phyloP scores from a whole-genome alignment of 2,797 vertebrate genomes.

The Oreochromis mossambicus region DNA sequence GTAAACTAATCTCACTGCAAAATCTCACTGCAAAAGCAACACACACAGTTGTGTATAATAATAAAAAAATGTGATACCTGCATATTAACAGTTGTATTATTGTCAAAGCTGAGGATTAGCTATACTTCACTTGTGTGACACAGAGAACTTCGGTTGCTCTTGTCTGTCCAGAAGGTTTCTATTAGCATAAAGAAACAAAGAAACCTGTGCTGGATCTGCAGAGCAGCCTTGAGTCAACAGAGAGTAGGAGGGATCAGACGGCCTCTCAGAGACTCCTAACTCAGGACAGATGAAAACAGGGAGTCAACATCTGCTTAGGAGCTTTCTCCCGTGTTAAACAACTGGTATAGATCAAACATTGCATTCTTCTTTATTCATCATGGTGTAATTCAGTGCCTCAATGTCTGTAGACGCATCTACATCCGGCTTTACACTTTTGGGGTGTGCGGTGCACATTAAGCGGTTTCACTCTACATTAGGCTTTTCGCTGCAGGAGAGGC shows the following conservation, averaged over 20 bases:
- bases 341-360: slow-evolving; percentile 4
- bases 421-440: slow-evolving; percentile 29
- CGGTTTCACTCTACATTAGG: slow-evolving; percentile 69
- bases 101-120: not conserved
- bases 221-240: slow-evolving; percentile 67
- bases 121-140: not conserved
- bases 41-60: not conserved
- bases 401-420: slow-evolving; percentile 3
- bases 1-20: not conserved
- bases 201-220: slow-evolving; percentile 39
- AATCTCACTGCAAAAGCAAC: not conserved
- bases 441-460: slow-evolving; percentile 32
- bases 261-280: slow-evolving; percentile 59
- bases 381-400: not conserved
- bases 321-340: not conserved
- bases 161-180: slow-evolving; percentile 63
- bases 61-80: not conserved
- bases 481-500: slow-evolving; percentile 54
- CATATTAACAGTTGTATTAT: not conserved
- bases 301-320: slow-evolving; percentile 44
- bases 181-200: slow-evolving; percentile 66
- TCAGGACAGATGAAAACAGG: slow-evolving; percentile 68
- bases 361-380: slow-evolving; percentile 4
- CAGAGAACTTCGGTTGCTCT: not conserved
- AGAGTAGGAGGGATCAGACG: slow-evolving; percentile 50